A percentile compares a stretch with the other conserved stretches of the same genome.
Evolutionary conservation across 2,888 invertebrate genomes (phyloP).

Genomic region (Aphidius colemani): DNA sequence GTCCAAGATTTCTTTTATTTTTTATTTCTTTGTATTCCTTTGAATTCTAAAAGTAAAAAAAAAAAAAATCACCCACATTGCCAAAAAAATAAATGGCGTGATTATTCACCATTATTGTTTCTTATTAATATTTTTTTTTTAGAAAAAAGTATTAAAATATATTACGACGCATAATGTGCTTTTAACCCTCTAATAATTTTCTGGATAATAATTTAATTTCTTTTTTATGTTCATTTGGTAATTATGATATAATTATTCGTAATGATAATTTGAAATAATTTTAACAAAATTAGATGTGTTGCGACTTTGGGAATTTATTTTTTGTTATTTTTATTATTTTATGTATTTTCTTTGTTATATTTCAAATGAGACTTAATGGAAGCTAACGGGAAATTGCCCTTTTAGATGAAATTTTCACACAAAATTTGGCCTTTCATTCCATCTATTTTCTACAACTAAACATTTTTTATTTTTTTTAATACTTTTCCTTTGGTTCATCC

Average conservation of each 20-base stretch:
- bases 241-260: too few species aligned
- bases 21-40: slow-evolving; percentile 1
- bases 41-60: not conserved
- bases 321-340: too few species aligned
- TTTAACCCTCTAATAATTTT: too few species aligned
- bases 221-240: too few species aligned
- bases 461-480: too few species aligned
- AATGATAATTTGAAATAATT: too few species aligned
- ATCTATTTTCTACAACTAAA: not conserved
- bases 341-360: too few species aligned
- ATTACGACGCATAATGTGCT: too few species aligned
- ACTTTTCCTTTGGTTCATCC: too few species aligned
- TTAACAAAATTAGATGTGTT: too few species aligned
- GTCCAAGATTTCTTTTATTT: slow-evolving; percentile 8
- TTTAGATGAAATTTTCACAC: slow-evolving; percentile 14
- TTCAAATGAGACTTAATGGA: slow-evolving; percentile 18
- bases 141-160: not conserved
- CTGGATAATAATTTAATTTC: too few species aligned
- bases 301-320: too few species aligned
- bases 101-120: not conserved
- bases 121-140: slow-evolving; percentile 1
- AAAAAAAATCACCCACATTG: not conserved
- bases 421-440: slow-evolving; percentile 1
- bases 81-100: not conserved
- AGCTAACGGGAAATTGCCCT: not conserved